Conservation (phyloP, 2,888 invertebrate genomes). For the Cosmia trapezina region DNA sequence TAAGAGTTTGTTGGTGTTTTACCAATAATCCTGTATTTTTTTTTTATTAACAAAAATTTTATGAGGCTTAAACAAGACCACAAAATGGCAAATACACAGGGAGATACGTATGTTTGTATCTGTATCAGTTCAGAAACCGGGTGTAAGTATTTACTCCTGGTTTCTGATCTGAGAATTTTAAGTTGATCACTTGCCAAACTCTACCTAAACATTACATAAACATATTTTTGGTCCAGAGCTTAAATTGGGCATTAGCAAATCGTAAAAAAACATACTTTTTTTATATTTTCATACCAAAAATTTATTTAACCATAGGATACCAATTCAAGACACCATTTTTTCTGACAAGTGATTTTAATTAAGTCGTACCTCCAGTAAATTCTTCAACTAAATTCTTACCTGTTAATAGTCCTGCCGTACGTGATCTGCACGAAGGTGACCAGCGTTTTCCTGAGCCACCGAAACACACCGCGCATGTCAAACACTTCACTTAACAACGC, state of each 20-base stretch:
- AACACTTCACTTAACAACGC: constrained; percentile 96
- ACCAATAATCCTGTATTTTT: too few relatives aligned
- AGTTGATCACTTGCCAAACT: too few relatives aligned
- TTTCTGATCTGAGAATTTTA: too few relatives aligned
- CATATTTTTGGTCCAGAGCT: too few relatives aligned
- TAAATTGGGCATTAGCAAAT: not conserved
- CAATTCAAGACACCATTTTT: not conserved
- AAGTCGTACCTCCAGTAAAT: not conserved
- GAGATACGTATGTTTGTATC: not conserved
- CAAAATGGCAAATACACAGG: not conserved
- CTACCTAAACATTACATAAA: too few relatives aligned
- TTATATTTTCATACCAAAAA: not conserved
- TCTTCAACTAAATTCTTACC: constrained; percentile 79
- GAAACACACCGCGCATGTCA: constrained; percentile 96
- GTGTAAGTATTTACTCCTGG: too few relatives aligned
- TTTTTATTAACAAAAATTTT: not conserved
- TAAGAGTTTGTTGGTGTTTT: too few relatives aligned
- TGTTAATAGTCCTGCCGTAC: constrained; percentile 97
- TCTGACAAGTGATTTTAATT: not conserved
- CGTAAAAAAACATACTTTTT: not conserved
- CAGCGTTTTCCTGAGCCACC: constrained; percentile 96
- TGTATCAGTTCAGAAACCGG: too few relatives aligned
- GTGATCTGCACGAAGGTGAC: constrained; percentile 98
- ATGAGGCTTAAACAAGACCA: too few relatives aligned
- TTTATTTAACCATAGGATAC: too few relatives aligned